Evolutionary conservation across 1,140 invertebrate species (phyloP).

Genomic region (Centruroides sculpturatus): DNA sequence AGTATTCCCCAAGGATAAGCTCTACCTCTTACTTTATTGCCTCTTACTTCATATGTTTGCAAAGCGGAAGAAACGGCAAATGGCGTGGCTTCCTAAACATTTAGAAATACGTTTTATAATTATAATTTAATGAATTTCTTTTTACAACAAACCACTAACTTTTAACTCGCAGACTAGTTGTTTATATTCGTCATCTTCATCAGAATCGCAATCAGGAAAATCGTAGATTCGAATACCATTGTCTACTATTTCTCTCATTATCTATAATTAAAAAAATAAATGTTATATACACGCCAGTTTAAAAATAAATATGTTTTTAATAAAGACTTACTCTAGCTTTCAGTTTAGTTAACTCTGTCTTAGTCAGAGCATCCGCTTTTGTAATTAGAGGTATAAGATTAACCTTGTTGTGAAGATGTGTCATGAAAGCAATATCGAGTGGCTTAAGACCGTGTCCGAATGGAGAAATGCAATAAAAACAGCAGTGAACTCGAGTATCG

Average conservation of each 20-base stretch:
- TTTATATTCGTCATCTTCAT: slow-evolving; percentile 31
- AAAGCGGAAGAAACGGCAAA: slow-evolving; percentile 29
- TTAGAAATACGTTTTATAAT: slow-evolving; percentile 15
- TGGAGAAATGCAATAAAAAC: slow-evolving; percentile 92
- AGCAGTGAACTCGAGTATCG: slow-evolving; percentile 90
- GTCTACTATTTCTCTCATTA: slow-evolving; percentile 28
- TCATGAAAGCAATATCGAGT: slow-evolving; percentile 97
- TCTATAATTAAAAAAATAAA: neutral
- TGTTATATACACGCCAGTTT: no score
- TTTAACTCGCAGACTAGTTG: slow-evolving; percentile 24
- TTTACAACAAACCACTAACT: neutral
- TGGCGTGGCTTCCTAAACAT: slow-evolving; percentile 20
- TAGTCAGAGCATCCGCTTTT: slow-evolving; percentile 93
- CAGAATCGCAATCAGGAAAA: slow-evolving; percentile 37
- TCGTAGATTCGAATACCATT: slow-evolving; percentile 46
- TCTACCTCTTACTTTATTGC: slow-evolving; percentile 33
- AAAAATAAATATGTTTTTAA: no score
- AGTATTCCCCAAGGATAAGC: slow-evolving; percentile 47
- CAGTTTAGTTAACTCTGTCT: slow-evolving; percentile 76
- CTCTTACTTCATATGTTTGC: slow-evolving; percentile 26
- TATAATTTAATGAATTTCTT: no score
- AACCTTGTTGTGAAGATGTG: slow-evolving; percentile 83
- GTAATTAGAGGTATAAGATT: slow-evolving; percentile 98
- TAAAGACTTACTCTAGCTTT: slow-evolving; percentile 48
- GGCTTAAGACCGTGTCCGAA: slow-evolving; percentile 90